Base-by-base conservation (phyloP, 2,888 invertebrate genomes). In the Phengaris arion region DNA sequence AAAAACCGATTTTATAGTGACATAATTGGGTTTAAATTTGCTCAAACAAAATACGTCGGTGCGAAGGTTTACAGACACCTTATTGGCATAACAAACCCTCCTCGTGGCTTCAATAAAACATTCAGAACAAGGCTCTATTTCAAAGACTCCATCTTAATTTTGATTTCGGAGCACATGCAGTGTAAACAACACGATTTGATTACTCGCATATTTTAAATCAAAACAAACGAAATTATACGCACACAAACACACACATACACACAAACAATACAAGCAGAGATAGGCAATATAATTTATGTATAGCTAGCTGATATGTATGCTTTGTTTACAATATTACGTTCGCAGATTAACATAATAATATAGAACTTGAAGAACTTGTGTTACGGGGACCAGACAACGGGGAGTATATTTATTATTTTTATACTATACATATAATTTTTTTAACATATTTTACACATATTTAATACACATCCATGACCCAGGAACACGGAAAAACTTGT, bases 61-160 rank as follows among this genome's bases (percentile, higher is more conserved):
- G 52, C 64, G 73, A 73, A 73, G 74, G 76, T 76, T 79, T 68
- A 74, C 69, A 79, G 76, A 77, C 78, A 76, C 83, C 80, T 85
- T 87, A 86, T 86, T 88, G 85, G 87, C 86, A 88, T 88, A 86
- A 87, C 86, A 86, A 82, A 82, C 81, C 83, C 81, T 81, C 80
- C 80, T 81, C 83, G 81, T 86, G 84, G 84, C 85, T 84, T 86
- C 88, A 87, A 89, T 88, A 88, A 84, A 86, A 86, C 85, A 86
- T 86, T 87, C 85, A 87, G 86, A 87, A 87, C 85, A 86, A 84
- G 86, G 86, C 87, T 87, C 87, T 85, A 85, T 86, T 85, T 83
- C 84, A 80, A 84, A 86, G 84, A 77, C 75, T 74, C 76, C 74
- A 77, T 78, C 76, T 79, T 79, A 78, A 79, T 79, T 78, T 78